These are phyloP conservation scores for Percopsis omiscomaycus DNA, from an alignment of 2,797 vertebrate species.

Conservation along the genomic window DNA sequence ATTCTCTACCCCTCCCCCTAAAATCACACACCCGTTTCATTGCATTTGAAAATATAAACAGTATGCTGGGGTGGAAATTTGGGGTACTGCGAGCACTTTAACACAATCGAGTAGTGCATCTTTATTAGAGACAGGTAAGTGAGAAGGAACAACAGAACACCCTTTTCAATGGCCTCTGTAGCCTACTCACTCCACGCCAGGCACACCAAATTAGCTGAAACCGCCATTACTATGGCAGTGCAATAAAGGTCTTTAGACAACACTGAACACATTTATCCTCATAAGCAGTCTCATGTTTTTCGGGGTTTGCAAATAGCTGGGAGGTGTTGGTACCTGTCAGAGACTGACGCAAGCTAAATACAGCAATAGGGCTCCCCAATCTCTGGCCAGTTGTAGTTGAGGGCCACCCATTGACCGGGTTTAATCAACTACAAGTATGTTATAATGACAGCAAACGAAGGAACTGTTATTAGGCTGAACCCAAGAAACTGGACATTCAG, in stretches of 20 bases:
- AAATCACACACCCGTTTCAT: no score
- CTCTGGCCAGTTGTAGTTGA: constrained; percentile 16
- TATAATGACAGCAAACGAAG: constrained; percentile 37
- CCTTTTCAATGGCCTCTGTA: not conserved
- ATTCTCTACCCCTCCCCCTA: no score
- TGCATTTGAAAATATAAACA: no score
- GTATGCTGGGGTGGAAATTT: no score
- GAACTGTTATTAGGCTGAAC: constrained; percentile 20
- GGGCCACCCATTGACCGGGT: constrained; percentile 32
- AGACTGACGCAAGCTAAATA: constrained; percentile 46
- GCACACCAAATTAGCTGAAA: constrained; percentile 37
- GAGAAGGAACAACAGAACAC: not conserved
- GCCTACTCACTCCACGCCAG: constrained; percentile 21
- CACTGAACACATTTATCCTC: constrained; percentile 29
- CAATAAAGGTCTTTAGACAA: constrained; percentile 41
- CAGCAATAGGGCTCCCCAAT: constrained; percentile 38
- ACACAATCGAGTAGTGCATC: no score
- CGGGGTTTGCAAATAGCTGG: constrained; percentile 73
- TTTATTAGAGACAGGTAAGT: no score
- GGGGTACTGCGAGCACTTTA: no score
- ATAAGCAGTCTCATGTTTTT: constrained; percentile 50
- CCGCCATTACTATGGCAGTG: constrained; percentile 16
- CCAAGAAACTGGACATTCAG: constrained; percentile 33
- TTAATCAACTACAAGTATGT: constrained; percentile 21
- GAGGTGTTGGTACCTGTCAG: constrained; percentile 51